phyloP scores from a whole-genome alignment of 2,888 invertebrate genomes.

The Oscheius onirici region DNA sequence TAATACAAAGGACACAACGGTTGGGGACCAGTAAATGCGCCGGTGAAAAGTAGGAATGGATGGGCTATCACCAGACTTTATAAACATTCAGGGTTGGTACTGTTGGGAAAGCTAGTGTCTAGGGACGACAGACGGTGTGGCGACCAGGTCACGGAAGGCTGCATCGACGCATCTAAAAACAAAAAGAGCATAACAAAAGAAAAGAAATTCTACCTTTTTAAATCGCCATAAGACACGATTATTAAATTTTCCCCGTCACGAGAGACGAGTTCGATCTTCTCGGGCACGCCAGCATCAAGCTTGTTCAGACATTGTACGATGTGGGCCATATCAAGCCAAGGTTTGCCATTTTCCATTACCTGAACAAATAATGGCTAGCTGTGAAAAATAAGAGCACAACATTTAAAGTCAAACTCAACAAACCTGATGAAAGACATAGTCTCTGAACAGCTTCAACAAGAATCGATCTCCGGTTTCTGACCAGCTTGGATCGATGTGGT shows the following conservation, averaged over 20 bases:
- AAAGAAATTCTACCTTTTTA: constrained; percentile 80
- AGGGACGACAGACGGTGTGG: constrained; percentile 6
- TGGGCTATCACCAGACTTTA: neutral
- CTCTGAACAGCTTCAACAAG: constrained; percentile 95
- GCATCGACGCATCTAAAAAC: constrained; percentile 51
- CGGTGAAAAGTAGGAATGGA: constrained; percentile 11
- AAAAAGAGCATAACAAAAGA: neutral
- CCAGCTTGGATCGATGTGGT: constrained; percentile 92
- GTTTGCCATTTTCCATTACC: constrained; percentile 87
- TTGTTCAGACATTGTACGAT: constrained; percentile 92
- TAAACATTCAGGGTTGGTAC: neutral
- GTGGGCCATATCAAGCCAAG: constrained; percentile 96
- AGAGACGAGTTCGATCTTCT: constrained; percentile 89
- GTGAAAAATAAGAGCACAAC: no score
- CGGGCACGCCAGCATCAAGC: constrained; percentile 75
- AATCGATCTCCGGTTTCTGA: constrained; percentile 97
- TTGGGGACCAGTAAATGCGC: constrained; percentile 11
- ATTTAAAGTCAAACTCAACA: constrained; percentile 37
- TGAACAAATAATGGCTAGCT: no score
- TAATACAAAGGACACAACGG: constrained; percentile 23
- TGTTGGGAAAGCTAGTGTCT: neutral
- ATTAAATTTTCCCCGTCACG: constrained; percentile 95
- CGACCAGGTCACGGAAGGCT: constrained; percentile 48
- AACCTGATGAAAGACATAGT: constrained; percentile 91
- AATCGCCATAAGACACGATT: constrained; percentile 92